phyloP scores from a whole-genome alignment of 2,888 invertebrate genomes.

The Oxystoma pomonae region DNA sequence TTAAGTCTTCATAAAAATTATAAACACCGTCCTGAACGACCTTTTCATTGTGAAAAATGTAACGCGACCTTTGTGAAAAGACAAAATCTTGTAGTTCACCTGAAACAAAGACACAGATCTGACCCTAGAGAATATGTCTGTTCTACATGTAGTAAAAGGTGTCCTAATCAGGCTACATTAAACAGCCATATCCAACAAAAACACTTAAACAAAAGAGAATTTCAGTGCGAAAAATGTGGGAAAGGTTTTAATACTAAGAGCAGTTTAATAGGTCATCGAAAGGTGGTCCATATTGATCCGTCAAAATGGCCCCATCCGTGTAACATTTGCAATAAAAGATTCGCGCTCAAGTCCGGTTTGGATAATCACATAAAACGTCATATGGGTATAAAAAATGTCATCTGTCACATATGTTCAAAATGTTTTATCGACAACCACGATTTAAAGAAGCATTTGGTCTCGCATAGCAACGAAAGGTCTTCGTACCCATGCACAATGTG shows the following conservation, averaged over 20 bases:
- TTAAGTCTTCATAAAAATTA: not conserved
- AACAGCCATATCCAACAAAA: not conserved
- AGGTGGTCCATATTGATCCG: not conserved
- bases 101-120: not conserved
- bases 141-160: not conserved
- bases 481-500: not conserved
- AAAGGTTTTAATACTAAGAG: not conserved
- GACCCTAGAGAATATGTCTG: not conserved
- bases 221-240: not conserved
- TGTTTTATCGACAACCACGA: not conserved
- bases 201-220: not conserved
- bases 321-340: not conserved
- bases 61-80: not conserved
- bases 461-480: not conserved
- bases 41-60: not conserved
- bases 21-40: not conserved
- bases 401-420: not conserved
- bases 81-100: not conserved
- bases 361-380: not conserved
- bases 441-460: not conserved
- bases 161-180: not conserved
- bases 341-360: not conserved
- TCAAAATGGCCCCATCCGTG: not conserved
- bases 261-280: not conserved
- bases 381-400: not conserved